Evolutionary conservation across 2,888 invertebrate species (phyloP).

Genomic region (Nomada ruficornis): DNA sequence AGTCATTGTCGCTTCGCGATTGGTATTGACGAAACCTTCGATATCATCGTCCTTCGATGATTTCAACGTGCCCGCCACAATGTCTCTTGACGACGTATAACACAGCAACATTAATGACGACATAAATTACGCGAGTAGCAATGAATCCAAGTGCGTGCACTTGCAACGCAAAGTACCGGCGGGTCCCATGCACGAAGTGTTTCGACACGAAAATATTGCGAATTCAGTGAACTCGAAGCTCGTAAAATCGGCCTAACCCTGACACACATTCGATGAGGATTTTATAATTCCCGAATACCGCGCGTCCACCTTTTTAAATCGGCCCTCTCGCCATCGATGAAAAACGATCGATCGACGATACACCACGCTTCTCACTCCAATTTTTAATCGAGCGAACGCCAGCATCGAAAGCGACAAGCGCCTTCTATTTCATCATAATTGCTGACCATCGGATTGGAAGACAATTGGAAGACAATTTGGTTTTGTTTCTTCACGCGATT

Average conservation of each 20-base stretch:
- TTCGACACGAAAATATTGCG: conserved; percentile 50
- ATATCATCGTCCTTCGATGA: conserved; percentile 43
- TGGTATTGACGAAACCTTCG: conserved; percentile 56
- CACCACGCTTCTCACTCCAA: background rate
- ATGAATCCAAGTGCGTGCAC: conserved; percentile 27
- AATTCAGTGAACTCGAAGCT: conserved; percentile 43
- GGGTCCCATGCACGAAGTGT: conserved; percentile 1
- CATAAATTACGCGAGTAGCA: conserved; percentile 28
- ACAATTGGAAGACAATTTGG: conserved; percentile 5
- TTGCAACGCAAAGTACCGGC: conserved; percentile 17
- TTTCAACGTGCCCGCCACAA: conserved; percentile 19
- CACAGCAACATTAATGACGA: conserved; percentile 8
- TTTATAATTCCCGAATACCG: conserved; percentile 34
- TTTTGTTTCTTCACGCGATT: background rate
- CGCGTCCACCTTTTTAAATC: background rate
- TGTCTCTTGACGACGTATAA: background rate
- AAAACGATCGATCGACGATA: background rate
- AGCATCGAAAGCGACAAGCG: conserved; percentile 19
- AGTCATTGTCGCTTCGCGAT: conserved; percentile 51
- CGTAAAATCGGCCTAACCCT: conserved; percentile 64
- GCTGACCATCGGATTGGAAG: conserved; percentile 13
- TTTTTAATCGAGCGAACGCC: background rate
- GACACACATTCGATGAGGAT: conserved; percentile 56
- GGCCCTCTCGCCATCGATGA: conserved; percentile 6
- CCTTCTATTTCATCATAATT: conserved; percentile 21